Evolutionary conservation across 2,888 invertebrate genomes (phyloP), one percentile per base, ranked within the genome.

Genomic region (Drosophila mayaguana): DNA sequence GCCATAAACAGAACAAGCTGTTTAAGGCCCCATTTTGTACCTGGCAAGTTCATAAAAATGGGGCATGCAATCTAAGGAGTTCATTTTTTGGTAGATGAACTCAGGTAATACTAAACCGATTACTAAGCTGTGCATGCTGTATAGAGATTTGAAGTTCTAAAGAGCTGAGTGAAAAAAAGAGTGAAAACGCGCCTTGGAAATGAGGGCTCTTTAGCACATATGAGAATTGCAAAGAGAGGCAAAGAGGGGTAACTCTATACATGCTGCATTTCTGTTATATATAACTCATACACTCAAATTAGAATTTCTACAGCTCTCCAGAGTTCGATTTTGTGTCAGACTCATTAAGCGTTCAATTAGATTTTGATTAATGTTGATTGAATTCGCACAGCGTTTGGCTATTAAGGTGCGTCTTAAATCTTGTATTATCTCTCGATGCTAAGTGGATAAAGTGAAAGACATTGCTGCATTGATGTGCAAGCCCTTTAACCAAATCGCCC

Each of bases 401-500:
- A 48, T 71, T 71, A 34, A 36, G 20, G 16, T 46, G 20, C 4
- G 4, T 0, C 14, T 6, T n/a, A 25, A 25, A 3, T 40, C 9
- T 12, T 22, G n/a, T 25, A 45, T 34, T 18, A 36, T 16, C n/a
- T 8, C 28, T 36, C 8, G 36, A 1, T 38, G 42, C 28, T 18
- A 36, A 34, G 34, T 46, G n/a, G 53, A 20, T 18, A 18, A 51
- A 2, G 11, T 28, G 12, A 34, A 48, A 64, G 28, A 55, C 57
- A 56, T 25, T 28, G 50, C 28, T 54, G 38, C 25, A 74, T 64
- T 74, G 57, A 75, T 63, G 69, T 42, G 25, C 36, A 32, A 62
- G 71, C 38, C 38, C 38, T 50, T 34, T 42, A 28, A 32, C n/a
- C 40, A 67, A 78, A 78, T 63, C 54, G 56, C 66, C 78, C 82